Base-by-base conservation (phyloP, 2,797 vertebrate genomes). In the Ceryle rudis region DNA sequence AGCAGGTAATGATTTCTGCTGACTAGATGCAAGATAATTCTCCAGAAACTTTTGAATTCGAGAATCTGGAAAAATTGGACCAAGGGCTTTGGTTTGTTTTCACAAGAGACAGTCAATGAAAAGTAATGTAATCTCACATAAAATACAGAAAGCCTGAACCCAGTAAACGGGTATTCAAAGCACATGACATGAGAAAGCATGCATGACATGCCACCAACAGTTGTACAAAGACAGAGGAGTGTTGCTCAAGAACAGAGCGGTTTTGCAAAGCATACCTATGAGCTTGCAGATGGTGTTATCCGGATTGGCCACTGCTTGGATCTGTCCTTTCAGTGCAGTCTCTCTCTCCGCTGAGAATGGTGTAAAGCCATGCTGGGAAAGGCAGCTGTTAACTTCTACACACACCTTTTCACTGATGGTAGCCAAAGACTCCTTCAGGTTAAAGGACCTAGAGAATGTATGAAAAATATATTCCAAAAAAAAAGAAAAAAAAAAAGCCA, bases 241-340 rank as follows among this genome's bases (percentile, higher is more conserved):
- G 13, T 37, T 23, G 42, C 11, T 9, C 5, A 10, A 46, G 57
- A 41, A n/a, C 33, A 77, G n/a, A 67, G 78, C 11, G 0, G 14
- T n/a, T 20, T 23, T 29, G 65, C 51, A 33, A 21, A 11, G 84
- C 97, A 0, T 98, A 99, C 99, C 99, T 98, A 99, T 98, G 39
- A 99, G 98, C 97, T 98, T 99, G 96, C 98, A 99, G 57, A 99
- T 97, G 17, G 98, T 97, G 97, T 99, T 99, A 21, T 99, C 98
- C 0, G 98, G 97, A 55, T 97, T 98, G 85, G 96, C 95, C 86
- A 97, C 95, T 0, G 99, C 98, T 31, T 98, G 98, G 96, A 99
- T 99, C 74, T 99, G 99, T 49, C 99, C 99, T 97, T 98, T 99
- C 67, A 99, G 97, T 17, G 90, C 95, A 29, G 88, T 91, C 96